A percentile compares a stretch with the other conserved stretches of the same genome.
Evolutionary conservation across 2,113 vertebrate species (phyloP).

Genomic region (Chaenogobius annularis): DNA sequence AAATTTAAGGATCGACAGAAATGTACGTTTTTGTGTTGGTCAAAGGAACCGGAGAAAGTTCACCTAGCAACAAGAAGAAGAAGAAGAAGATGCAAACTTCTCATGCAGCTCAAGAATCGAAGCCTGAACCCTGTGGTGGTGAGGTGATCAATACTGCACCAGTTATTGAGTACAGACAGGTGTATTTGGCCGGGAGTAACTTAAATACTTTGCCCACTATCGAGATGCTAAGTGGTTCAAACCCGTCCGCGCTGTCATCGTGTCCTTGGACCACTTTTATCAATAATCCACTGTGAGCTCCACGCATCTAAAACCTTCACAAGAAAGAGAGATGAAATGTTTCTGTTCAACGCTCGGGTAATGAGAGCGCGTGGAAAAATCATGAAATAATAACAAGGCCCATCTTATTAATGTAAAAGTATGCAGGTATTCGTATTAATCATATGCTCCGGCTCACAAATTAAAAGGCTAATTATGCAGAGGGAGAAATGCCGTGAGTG

Average conservation of each 20-base stretch:
- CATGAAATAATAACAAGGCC: conserved; percentile 9
- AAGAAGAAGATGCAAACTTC: no score
- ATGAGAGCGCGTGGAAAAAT: not conserved
- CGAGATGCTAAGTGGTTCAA: not conserved
- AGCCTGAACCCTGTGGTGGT: no score
- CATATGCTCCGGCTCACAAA: not conserved
- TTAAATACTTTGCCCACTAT: not conserved
- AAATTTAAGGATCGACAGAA: no score
- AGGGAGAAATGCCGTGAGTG: conserved; percentile 4
- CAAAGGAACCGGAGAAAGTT: no score
- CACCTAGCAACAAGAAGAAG: no score
- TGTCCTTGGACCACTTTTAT: not conserved
- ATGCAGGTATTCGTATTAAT: not conserved
- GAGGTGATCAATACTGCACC: no score
- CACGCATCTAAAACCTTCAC: not conserved
- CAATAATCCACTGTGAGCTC: not conserved
- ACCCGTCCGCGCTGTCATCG: not conserved
- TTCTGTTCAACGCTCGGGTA: not conserved
- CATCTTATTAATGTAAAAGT: conserved; percentile 9
- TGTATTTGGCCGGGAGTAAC: not conserved
- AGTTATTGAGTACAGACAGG: no score
- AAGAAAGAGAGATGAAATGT: conserved; percentile 4
- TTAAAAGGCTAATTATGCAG: not conserved
- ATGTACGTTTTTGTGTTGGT: no score
- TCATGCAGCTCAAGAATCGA: no score